Evolutionary conservation across 2,113 vertebrate genomes (phyloP), one percentile per base, ranked within the genome.

Genomic region (Burhinus oedicnemus): DNA sequence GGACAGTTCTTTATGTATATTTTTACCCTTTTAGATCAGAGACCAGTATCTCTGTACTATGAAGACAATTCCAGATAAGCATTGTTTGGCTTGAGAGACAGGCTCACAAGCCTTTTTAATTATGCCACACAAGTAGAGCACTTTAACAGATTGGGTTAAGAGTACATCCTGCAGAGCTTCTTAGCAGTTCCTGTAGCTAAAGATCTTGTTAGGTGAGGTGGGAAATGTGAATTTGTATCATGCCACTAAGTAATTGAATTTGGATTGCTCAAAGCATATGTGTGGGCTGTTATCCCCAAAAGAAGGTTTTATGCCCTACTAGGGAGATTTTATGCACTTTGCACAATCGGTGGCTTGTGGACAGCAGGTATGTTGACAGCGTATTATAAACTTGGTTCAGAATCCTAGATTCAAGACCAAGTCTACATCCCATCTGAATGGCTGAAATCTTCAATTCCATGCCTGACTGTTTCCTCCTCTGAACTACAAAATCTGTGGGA

Each of bases 61-160:
- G 47, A 94, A 89, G 51, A 87, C 38, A 68, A 70, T 54, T 93
- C 38, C 84, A 65, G 70, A 89, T 75, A 68, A 79, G 36, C 29
- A 84, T 91, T 95, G 81, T 84, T 94, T 87, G 34, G n/a, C 52
- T 96, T 92, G 81, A 95, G 81, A 89, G 77, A 89, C 42, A 91
- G 60, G 20, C 61, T 91, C 23, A 91, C 57, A 87, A 87, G 47
- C 38, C 61, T 82, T 92, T 89, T 87, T 90, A 95, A 96, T 96
- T 91, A 87, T 54, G 25, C 57, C 87, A 84, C 84, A 79, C 44
- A 84, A 87, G 74, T 68, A 34, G 65, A 91, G 30, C 36, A 69
- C 69, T 95, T 92, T 18, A 90, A 68, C 52, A 87, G 89, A 84
- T 47, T 94, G 80, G 51, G 42, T 93, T 93, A 91, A 93, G 89